phyloP scores from a whole-genome alignment of 2,113 vertebrate genomes.

The Pelecanus crispus region DNA sequence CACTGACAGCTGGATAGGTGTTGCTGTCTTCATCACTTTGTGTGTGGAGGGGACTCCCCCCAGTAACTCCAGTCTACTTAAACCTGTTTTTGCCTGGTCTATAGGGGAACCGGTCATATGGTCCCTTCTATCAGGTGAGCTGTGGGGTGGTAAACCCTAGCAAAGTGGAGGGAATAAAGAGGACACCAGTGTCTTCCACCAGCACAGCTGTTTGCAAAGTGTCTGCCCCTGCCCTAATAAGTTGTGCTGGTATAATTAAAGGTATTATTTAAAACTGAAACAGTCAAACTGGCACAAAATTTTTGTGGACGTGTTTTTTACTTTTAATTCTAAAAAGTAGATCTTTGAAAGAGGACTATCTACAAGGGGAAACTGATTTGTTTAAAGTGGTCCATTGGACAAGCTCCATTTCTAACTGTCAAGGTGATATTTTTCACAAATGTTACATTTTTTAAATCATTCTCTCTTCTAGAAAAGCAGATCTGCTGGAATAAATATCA shows the following conservation, averaged over 20 bases:
- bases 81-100: neutral
- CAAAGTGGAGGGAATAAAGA: neutral
- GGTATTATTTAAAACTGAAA: neutral
- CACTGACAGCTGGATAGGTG: neutral
- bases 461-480: neutral
- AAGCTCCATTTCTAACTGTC: neutral
- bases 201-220: neutral
- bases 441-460: neutral
- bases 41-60: accelerated
- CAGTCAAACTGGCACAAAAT: neutral
- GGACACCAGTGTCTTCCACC: neutral
- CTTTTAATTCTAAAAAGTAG: neutral
- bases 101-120: accelerated
- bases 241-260: neutral
- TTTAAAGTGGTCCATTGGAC: neutral
- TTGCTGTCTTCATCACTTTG: neutral
- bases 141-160: neutral
- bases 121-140: neutral
- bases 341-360: neutral
- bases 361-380: neutral
- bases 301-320: neutral
- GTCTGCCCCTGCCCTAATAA: neutral
- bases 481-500: neutral
- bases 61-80: neutral
- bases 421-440: neutral